phyloP scores from a whole-genome alignment of 2,888 invertebrate genomes.

The Griposia aprilina region DNA sequence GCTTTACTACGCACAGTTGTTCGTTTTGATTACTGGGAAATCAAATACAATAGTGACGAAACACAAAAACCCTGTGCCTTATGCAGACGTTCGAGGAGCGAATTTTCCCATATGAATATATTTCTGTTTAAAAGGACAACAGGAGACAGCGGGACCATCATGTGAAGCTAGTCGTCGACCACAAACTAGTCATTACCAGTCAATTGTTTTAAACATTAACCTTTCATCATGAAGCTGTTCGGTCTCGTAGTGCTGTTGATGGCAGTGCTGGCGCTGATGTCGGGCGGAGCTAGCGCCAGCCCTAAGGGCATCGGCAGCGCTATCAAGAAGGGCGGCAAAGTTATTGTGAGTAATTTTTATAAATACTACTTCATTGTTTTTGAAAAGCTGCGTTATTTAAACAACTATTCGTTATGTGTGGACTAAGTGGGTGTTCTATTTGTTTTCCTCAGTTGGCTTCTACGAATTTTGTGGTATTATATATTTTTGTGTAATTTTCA shows the following conservation, averaged over 20 bases:
- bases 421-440: not conserved
- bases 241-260: slow-evolving; percentile 42
- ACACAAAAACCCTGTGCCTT: slow-evolving; percentile 35
- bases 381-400: no score
- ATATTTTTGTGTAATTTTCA: no score
- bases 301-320: slow-evolving; percentile 52
- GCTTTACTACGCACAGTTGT: not conserved
- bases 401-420: not conserved
- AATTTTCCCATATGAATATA: slow-evolving; percentile 7
- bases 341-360: slow-evolving; percentile 63
- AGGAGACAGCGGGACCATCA: not conserved
- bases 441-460: not conserved
- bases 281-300: slow-evolving; percentile 43
- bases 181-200: no score
- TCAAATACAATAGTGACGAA: slow-evolving; percentile 21
- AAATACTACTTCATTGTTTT: not conserved
- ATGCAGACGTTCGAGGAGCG: no score
- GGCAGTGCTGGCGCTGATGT: slow-evolving; percentile 48
- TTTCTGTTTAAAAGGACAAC: slow-evolving; percentile 21
- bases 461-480: not conserved
- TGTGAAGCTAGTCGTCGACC: no score
- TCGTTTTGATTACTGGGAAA: slow-evolving; percentile 9
- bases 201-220: not conserved
- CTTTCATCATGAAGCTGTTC: slow-evolving; percentile 50
- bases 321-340: slow-evolving; percentile 69